Conservation (phyloP, 2,113 vertebrate species). For the Speoplatyrhinus poulsoni region DNA sequence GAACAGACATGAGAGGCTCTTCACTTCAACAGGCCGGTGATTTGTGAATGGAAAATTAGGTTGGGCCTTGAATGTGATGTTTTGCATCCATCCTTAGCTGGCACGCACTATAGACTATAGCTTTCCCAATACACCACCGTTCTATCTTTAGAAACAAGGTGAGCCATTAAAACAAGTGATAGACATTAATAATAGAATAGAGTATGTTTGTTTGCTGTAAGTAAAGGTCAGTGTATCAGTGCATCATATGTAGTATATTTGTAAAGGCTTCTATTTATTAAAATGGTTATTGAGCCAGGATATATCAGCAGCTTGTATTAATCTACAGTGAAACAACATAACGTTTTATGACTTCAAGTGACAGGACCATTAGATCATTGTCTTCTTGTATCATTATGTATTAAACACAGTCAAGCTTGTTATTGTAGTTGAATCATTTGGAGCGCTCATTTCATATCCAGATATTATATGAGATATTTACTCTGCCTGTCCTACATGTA, state of each 20-base stretch:
- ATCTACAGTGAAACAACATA: constrained; percentile 18
- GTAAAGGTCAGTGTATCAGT: neutral
- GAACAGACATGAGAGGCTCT: constrained; percentile 30
- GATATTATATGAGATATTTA: constrained; percentile 52
- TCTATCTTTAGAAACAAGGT: constrained; percentile 16
- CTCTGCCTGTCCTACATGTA: constrained; percentile 37
- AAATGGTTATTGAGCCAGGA: too few species aligned
- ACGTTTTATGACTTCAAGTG: constrained; percentile 5
- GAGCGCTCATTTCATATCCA: constrained; percentile 38
- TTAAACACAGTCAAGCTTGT: constrained; percentile 62
- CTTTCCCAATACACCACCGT: constrained; percentile 27
- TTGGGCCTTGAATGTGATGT: constrained; percentile 16
- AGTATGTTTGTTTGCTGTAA: neutral
- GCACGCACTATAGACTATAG: constrained; percentile 20
- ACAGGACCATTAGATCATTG: constrained; percentile 26
- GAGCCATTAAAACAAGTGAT: constrained; percentile 25
- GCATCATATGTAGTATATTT: neutral
- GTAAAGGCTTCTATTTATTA: too few species aligned
- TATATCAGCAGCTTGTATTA: neutral
- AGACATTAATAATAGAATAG: neutral
- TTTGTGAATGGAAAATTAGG: constrained; percentile 46
- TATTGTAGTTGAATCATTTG: constrained; percentile 39
- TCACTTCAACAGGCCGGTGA: constrained; percentile 27
- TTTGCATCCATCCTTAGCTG: constrained; percentile 9
- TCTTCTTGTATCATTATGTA: constrained; percentile 34